These are phyloP conservation scores for Zosterops hypoxanthus DNA, from an alignment of 2,113 vertebrate genomes.

Conservation along the genomic window DNA sequence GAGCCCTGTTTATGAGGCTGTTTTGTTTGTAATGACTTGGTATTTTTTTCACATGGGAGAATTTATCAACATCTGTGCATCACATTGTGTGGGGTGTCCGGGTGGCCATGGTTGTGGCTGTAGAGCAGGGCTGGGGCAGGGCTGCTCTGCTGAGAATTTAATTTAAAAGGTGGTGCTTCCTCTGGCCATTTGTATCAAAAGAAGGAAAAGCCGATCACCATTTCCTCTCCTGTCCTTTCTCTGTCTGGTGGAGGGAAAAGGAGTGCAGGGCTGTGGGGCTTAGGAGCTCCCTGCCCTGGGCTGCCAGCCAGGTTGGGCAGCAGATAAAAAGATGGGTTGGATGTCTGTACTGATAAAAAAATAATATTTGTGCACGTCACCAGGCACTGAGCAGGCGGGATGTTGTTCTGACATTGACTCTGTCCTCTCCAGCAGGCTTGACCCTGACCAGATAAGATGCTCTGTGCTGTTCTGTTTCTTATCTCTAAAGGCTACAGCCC, in stretches of 20 bases:
- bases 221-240: neutral
- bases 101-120: neutral
- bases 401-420: neutral
- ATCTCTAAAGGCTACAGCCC: neutral
- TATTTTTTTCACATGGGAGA: constrained; percentile 57
- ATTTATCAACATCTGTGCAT: constrained; percentile 61
- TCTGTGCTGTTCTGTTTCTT: neutral
- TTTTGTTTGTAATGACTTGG: constrained; percentile 55
- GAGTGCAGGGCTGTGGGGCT: neutral
- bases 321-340: neutral
- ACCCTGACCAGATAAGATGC: neutral
- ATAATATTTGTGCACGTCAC: neutral
- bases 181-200: neutral
- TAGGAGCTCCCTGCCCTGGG: neutral
- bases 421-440: neutral
- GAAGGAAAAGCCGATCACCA: neutral
- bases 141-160: neutral
- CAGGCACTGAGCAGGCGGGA: fast-evolving
- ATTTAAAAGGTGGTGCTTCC: constrained; percentile 11
- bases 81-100: neutral
- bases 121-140: neutral
- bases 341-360: neutral
- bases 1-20: constrained; percentile 58
- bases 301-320: neutral
- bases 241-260: neutral